Conservation (phyloP, 2,888 invertebrate genomes). For the Lomographa bimaculata region DNA sequence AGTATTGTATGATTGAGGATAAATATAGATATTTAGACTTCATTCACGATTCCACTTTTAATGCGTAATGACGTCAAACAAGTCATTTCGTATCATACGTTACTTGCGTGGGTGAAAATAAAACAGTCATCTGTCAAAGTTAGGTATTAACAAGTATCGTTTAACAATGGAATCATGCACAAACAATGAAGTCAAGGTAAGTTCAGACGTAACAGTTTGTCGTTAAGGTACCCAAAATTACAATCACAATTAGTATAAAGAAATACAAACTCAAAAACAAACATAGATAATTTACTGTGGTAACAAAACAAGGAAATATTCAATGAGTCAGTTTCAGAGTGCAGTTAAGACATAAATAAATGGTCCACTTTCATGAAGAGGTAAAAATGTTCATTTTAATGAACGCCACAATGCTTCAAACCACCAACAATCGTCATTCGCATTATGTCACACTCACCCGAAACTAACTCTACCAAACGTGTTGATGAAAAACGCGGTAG, state of each 20-base stretch:
- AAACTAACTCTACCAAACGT: conserved; percentile 87
- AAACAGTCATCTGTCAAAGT: conserved; percentile 11
- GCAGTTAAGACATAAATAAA: conserved; percentile 74
- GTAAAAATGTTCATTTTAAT: conserved; percentile 56
- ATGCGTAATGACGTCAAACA: conserved; percentile 16
- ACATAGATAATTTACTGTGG: conserved; percentile 21
- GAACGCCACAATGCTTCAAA: conserved; percentile 81
- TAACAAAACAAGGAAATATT: conserved; percentile 44
- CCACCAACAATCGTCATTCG: no score
- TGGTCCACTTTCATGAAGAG: conserved; percentile 67
- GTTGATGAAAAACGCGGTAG: conserved; percentile 88
- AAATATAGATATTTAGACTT: conserved; percentile 12
- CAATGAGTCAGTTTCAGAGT: conserved; percentile 78
- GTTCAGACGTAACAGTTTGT: conserved; percentile 29
- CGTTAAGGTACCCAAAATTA: conserved; percentile 23
- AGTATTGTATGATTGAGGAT: conserved; percentile 2
- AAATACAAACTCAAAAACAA: conserved; percentile 30
- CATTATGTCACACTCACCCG: conserved; percentile 90
- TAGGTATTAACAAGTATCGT: conserved; percentile 10
- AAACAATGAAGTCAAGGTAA: conserved; percentile 35
- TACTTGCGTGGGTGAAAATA: conserved; percentile 16
- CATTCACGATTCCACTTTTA: conserved; percentile 26
- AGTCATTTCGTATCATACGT: conserved; percentile 13
- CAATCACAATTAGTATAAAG: conserved; percentile 30
- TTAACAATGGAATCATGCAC: conserved; percentile 35